Percentiles rank a stretch among this genome's conserved stretches.
Conservation (phyloP, 2,797 vertebrate genomes). For the Molossus alvarezi region DNA sequence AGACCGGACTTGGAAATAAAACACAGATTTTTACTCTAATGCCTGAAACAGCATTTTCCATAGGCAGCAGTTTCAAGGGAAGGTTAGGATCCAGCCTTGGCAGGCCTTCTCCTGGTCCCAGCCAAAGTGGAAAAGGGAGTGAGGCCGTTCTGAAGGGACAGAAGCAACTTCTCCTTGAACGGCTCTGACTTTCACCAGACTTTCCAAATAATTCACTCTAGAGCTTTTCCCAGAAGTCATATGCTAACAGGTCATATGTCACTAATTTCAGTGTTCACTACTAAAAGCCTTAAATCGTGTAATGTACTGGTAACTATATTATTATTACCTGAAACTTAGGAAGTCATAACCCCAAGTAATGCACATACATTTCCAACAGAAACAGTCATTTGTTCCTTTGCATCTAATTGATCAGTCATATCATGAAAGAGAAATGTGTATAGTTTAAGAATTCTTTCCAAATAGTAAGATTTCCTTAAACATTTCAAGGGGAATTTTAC, state of each 20-base stretch:
- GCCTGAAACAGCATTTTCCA: conserved; percentile 80
- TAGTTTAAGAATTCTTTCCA: conserved; percentile 60
- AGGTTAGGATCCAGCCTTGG: conserved; percentile 64
- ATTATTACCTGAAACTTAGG: conserved; percentile 26
- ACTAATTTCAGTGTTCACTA: conserved; percentile 5
- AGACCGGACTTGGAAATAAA: background rate
- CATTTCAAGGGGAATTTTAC: background rate
- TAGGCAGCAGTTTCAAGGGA: conserved; percentile 59
- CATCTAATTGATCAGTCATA: background rate
- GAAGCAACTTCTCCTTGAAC: conserved; percentile 41
- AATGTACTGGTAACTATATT: background rate
- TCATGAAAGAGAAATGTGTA: conserved; percentile 48
- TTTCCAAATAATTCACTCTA: conserved; percentile 56
- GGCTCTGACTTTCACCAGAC: conserved; percentile 38
- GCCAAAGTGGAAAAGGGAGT: conserved; percentile 31
- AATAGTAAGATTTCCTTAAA: conserved; percentile 55
- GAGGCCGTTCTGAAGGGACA: background rate
- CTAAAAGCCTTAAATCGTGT: background rate
- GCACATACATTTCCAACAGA: background rate
- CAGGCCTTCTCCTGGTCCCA: background rate
- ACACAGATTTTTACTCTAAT: conserved; percentile 4
- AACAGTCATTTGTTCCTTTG: conserved; percentile 28
- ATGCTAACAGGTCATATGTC: background rate
- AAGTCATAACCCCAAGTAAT: conserved; percentile 8
- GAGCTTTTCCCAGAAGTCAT: conserved; percentile 58